Evolutionary conservation across 2,113 vertebrate genomes (phyloP), one percentile per base, ranked within the genome.

Genomic region (Colaptes auratus): DNA sequence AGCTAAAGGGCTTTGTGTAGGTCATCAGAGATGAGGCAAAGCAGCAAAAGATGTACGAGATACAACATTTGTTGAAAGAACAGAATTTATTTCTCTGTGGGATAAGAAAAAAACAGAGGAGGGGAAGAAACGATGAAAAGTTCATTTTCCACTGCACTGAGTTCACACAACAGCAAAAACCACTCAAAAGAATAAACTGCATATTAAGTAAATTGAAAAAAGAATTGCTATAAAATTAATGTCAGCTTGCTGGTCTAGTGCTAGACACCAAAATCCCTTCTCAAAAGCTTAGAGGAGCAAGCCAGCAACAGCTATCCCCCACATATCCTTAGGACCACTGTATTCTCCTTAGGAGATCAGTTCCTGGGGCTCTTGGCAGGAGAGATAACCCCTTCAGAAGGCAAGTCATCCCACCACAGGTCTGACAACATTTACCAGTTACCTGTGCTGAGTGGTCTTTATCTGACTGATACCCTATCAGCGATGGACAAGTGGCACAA

Each of bases 391-490:
- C 64, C 82, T 77, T 5, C 75, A 50, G 85, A 46, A 77, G 56
- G 83, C 90, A 69, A 55, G 25, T 58, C 25, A 20, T 30, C 50
- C 75, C 56, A 46, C 2, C 10, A 0, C 65, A 63, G 69, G 10
- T 86, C 85, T 77, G 82, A 31, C 72, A 86, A 24, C 88, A 70
- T 63, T 3, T 48, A 70, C 50, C 80, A 2, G 39, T 56, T 92
- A 96, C 95, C 96, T 96, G 93, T 35, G 90, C 85, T 88, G 60
- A 92, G 82, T 56, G 69, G 61, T 75, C 69, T 5, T 94, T 96
- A 96, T 96, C 96, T 95, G 56, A 33, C 61, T 67, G 93, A 96
- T 96, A 96, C 36, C 36, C 92, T 94, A 90, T 95, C 96, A 71
- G 55, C 31, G 10, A 52, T 14, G 25, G 8, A 50, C 70, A 28